These are phyloP conservation scores for Rhegmatorhina hoffmannsi DNA, from an alignment of 2,113 vertebrate genomes.

Conservation along the genomic window DNA sequence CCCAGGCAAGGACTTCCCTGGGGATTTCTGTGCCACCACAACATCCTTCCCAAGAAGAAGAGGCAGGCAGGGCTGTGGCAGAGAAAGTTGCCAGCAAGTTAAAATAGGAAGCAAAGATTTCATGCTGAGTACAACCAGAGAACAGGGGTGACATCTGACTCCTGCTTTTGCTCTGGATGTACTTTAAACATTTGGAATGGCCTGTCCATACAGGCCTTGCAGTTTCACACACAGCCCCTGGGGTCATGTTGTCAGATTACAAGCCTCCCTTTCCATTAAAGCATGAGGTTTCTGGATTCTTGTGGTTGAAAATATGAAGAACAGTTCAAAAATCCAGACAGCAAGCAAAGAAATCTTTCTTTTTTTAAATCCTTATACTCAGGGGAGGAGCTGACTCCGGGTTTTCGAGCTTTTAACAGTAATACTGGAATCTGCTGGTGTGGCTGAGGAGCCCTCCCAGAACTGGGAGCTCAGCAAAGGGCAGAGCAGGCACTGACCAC, in stretches of 20 bases:
- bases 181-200: background rate
- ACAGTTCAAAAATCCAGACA: background rate
- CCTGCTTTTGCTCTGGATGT: background rate
- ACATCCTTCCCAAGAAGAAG: background rate
- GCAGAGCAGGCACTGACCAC: background rate
- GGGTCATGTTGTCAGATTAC: background rate
- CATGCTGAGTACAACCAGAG: background rate
- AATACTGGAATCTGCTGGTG: background rate
- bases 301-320: background rate
- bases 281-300: background rate
- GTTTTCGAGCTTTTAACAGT: background rate
- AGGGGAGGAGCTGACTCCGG: background rate
- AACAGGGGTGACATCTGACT: background rate
- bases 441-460: background rate
- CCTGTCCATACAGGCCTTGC: background rate
- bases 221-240: background rate
- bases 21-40: background rate
- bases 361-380: background rate
- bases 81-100: background rate
- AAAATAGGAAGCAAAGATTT: background rate
- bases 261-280: background rate
- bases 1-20: fast-evolving
- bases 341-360: background rate
- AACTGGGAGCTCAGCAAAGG: background rate
- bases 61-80: background rate